A percentile compares a stretch with the other conserved stretches of the same genome.
Conservation (phyloP, 2,113 vertebrate species). For the Fregata magnificens region DNA sequence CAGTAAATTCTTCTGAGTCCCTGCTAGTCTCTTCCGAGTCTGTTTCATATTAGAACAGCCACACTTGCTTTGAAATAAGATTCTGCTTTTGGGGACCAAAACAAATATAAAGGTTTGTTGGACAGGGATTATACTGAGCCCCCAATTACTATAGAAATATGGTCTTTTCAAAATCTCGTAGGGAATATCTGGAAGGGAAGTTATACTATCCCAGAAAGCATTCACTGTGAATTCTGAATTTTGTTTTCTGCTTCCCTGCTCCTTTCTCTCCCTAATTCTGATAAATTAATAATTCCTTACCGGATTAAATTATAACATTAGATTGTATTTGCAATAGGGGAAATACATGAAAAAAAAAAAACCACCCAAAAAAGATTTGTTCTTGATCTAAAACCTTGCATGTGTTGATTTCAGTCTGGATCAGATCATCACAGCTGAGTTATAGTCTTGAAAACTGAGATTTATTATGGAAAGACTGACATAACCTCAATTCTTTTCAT, state of each 20-base stretch:
- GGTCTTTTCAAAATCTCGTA: background rate
- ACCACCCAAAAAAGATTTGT: background rate
- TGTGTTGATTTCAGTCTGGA: constrained; percentile 27
- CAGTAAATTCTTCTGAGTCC: background rate
- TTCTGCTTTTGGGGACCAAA: background rate
- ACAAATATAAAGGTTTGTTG: background rate
- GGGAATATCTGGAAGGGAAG: background rate
- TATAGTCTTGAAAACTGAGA: constrained; percentile 23
- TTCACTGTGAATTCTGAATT: background rate
- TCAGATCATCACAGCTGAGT: constrained; percentile 5
- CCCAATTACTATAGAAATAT: background rate
- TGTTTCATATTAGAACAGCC: background rate
- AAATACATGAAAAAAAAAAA: background rate
- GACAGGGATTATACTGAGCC: background rate
- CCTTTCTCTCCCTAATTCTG: background rate
- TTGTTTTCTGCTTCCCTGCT: background rate
- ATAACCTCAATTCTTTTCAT: constrained; percentile 39
- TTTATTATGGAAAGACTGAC: constrained; percentile 65
- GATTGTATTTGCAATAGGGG: background rate
- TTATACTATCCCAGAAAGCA: background rate
- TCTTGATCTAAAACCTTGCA: background rate
- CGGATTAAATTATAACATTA: background rate
- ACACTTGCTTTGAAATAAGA: background rate
- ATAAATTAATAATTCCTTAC: background rate
- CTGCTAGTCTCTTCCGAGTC: background rate